phyloP scores from a whole-genome alignment of 2,113 vertebrate species.

The Mormyrus lacerda region DNA sequence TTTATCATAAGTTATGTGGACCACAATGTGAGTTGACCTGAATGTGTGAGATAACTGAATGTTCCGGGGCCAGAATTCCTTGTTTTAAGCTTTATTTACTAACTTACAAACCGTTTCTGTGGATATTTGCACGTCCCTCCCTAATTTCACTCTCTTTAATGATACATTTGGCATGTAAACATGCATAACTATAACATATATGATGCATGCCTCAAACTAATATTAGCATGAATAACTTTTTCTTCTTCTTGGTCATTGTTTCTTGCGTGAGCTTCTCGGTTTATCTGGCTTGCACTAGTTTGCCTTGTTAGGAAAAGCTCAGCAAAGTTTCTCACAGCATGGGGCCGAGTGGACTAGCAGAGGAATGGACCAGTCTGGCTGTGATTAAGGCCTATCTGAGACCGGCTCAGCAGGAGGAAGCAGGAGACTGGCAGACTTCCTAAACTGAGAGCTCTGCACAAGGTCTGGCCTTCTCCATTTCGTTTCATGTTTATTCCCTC shows the following conservation, averaged over 20 bases:
- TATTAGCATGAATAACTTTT: background rate
- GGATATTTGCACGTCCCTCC: background rate
- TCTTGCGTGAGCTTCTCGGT: background rate
- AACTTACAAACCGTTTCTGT: background rate
- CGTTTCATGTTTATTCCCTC: background rate
- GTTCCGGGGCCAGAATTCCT: background rate
- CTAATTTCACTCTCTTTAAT: background rate
- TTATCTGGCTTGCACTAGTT: background rate
- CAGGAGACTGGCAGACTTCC: background rate
- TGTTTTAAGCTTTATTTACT: background rate
- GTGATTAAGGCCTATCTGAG: constrained; percentile 15
- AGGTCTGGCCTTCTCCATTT: background rate
- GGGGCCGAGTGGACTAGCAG: background rate
- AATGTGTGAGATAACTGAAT: background rate
- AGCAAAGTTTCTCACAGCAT: background rate
- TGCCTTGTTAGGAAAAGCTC: background rate
- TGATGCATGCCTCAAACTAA: background rate
- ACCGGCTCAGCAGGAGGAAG: background rate
- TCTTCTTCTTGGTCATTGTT: no score
- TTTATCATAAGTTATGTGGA: background rate
- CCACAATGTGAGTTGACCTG: background rate
- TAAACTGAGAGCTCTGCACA: background rate
- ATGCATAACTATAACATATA: background rate
- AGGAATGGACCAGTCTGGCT: background rate
- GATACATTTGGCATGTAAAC: background rate